These are phyloP conservation scores for Octopus sinensis DNA, from an alignment of 1,140 invertebrate species.

Conservation along the genomic window DNA sequence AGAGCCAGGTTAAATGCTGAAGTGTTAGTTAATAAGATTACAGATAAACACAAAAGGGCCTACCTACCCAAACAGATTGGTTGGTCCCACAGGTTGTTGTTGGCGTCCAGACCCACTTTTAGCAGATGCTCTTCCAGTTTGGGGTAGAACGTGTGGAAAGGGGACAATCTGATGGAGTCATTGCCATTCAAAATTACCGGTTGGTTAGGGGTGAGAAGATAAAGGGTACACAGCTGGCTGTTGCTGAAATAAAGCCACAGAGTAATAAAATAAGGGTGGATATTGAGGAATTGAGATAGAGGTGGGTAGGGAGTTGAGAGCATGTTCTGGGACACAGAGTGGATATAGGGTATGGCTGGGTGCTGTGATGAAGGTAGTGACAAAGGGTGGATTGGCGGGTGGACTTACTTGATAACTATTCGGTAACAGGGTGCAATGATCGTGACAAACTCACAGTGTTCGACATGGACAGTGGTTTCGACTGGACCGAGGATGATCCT, in stretches of 20 bases:
- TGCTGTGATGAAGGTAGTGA: no score
- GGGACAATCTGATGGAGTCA: slow-evolving; percentile 50
- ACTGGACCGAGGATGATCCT: slow-evolving; percentile 56
- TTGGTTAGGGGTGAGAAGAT: slow-evolving; percentile 53
- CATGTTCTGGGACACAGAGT: no score
- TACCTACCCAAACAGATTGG: slow-evolving; percentile 51
- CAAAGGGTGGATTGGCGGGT: no score
- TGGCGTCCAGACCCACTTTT: slow-evolving; percentile 36
- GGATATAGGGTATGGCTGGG: no score
- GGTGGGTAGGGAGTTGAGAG: no score
- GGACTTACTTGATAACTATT: slow-evolving; percentile 49
- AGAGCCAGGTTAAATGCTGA: no score
- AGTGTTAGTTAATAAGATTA: no score
- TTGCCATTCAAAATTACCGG: slow-evolving; percentile 53
- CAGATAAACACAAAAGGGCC: not conserved
- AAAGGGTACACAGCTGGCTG: slow-evolving; percentile 49
- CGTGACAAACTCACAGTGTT: slow-evolving; percentile 53
- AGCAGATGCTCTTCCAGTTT: slow-evolving; percentile 53
- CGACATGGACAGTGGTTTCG: slow-evolving; percentile 51
- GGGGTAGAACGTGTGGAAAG: slow-evolving; percentile 55
- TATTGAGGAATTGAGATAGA: no score
- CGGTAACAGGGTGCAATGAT: slow-evolving; percentile 48
- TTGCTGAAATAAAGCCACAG: slow-evolving; percentile 38
- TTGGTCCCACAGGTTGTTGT: slow-evolving; percentile 53
- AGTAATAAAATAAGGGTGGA: no score